Conservation (phyloP, 1,140 invertebrate genomes). For the Leptonema lineaticorne region DNA sequence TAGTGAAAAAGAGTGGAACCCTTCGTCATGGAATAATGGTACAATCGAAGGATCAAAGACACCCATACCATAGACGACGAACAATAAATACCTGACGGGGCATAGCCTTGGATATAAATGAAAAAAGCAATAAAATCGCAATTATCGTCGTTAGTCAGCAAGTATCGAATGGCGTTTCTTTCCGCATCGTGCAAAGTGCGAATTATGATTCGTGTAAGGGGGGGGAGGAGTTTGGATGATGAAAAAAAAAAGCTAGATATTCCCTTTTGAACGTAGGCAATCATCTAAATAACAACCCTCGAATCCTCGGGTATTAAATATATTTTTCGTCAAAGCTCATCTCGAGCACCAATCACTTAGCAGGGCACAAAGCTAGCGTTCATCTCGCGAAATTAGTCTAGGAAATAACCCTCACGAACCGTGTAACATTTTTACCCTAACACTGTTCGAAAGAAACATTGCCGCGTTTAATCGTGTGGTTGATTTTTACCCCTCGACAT, state of each 20-base stretch:
- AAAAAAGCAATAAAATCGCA: conserved; percentile 20
- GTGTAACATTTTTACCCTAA: neutral
- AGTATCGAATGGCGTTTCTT: neutral
- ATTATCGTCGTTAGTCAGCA: neutral
- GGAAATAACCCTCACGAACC: neutral
- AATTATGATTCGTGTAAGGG: too few species aligned
- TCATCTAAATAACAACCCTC: neutral
- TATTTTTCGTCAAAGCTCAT: conserved; percentile 22
- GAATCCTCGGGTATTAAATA: conserved; percentile 8
- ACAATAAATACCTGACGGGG: neutral
- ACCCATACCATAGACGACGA: neutral
- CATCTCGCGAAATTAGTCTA: conserved; percentile 20
- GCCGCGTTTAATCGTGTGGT: neutral
- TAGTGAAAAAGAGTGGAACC: neutral
- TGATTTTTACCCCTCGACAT: neutral
- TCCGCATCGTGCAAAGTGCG: too few species aligned
- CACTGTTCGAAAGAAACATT: neutral
- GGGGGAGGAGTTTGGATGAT: too few species aligned
- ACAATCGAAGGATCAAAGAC: neutral
- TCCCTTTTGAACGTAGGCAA: neutral
- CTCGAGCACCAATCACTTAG: conserved; percentile 25
- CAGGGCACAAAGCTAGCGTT: conserved; percentile 16
- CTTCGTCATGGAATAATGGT: neutral
- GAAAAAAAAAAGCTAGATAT: too few species aligned
- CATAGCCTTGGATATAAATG: too few species aligned